A percentile compares a stretch with the other conserved stretches of the same genome.
phyloP scores from a whole-genome alignment of 2,888 invertebrate species.

The Dendrolimus houi region DNA sequence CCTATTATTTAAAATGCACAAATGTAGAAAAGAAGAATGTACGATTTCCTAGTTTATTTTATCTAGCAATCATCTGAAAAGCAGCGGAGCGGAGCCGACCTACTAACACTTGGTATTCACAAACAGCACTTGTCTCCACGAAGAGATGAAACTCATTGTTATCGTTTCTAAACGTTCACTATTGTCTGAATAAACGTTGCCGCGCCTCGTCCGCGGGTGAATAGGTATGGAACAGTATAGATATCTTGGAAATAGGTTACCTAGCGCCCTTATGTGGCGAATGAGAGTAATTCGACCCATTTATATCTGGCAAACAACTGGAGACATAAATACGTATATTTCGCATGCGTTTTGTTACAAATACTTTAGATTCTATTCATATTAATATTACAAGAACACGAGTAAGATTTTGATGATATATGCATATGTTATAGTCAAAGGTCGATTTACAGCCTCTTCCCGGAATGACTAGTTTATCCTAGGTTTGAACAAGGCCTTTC shows the following conservation, averaged over 20 bases:
- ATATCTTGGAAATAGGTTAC: not conserved
- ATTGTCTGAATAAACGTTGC: slow-evolving; percentile 24
- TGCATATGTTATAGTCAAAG: too few relatives aligned
- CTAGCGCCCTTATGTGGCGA: not conserved
- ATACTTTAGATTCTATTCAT: too few relatives aligned
- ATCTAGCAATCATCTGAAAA: not conserved
- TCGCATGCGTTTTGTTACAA: too few relatives aligned
- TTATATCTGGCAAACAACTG: not conserved
- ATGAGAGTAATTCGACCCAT: not conserved
- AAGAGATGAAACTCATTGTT: slow-evolving; percentile 22
- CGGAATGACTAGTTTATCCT: too few relatives aligned
- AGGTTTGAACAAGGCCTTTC: too few relatives aligned
- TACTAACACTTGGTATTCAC: slow-evolving; percentile 12
- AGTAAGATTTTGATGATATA: too few relatives aligned
- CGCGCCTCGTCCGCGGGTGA: slow-evolving; percentile 4
- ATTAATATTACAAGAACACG: too few relatives aligned
- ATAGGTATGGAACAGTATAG: not conserved
- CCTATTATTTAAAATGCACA: too few relatives aligned
- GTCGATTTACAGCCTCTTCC: too few relatives aligned
- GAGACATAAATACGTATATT: too few relatives aligned
- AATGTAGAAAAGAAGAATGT: too few relatives aligned
- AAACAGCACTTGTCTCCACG: slow-evolving; percentile 6
- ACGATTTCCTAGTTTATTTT: not conserved
- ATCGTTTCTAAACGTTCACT: slow-evolving; percentile 22
- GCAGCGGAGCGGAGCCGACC: slow-evolving; percentile 5